Evolutionary conservation across 2,113 vertebrate genomes (phyloP).

Genomic region (Equus quagga): DNA sequence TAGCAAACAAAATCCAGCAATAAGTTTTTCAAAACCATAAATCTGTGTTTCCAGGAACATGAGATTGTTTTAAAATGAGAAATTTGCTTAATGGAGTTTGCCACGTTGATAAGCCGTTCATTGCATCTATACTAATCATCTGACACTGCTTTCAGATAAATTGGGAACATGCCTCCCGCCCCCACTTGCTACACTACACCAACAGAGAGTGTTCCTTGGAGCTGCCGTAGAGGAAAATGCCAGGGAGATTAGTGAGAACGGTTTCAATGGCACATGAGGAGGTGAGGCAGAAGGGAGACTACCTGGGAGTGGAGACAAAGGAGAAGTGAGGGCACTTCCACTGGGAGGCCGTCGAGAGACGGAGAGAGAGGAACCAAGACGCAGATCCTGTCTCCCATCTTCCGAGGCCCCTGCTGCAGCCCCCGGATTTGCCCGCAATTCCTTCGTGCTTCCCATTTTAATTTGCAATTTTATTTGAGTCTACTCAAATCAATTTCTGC

Average conservation of each 20-base stretch:
- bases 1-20: not conserved
- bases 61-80: not conserved
- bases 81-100: not conserved
- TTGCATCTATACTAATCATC: not conserved
- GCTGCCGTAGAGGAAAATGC: not conserved
- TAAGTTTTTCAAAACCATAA: not conserved
- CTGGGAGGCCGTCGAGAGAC: no score
- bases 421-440: no score
- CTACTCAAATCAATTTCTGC: not conserved
- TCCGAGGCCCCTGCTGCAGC: not conserved
- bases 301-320: not conserved
- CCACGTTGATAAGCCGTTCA: not conserved
- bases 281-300: not conserved
- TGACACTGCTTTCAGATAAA: not conserved
- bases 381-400: not conserved
- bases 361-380: not conserved
- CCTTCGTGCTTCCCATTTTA: not conserved
- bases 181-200: not conserved
- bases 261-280: accelerated
- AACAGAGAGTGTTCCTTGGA: not conserved
- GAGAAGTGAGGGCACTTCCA: not conserved
- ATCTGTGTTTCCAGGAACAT: not conserved
- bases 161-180: not conserved
- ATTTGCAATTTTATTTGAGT: not conserved
- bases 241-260: not conserved